phyloP scores from a whole-genome alignment of 2,113 vertebrate species.

The Peucedramus taeniatus region DNA sequence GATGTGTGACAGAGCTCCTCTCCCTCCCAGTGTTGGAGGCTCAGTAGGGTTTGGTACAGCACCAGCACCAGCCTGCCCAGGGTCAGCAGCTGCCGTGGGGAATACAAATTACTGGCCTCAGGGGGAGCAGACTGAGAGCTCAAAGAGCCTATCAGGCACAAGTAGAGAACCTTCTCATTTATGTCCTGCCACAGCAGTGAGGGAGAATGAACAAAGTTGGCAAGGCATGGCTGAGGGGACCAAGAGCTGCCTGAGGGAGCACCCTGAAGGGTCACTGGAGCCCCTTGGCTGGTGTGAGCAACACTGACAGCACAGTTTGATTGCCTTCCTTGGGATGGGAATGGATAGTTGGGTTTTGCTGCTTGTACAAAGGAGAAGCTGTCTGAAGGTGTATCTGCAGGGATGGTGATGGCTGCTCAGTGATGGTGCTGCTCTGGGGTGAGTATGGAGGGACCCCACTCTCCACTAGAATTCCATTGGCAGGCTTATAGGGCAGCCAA shows the following conservation, averaged over 20 bases:
- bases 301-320: background rate
- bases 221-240: background rate
- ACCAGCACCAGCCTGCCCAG: background rate
- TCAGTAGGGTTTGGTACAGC: background rate
- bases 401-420: background rate
- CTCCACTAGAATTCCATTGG: accelerated
- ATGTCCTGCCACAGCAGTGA: background rate
- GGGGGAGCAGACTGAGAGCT: background rate
- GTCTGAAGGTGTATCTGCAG: background rate
- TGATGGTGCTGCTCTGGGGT: background rate
- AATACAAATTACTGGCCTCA: no score
- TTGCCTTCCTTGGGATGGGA: background rate
- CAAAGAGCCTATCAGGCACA: background rate
- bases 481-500: background rate
- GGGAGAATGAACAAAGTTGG: background rate
- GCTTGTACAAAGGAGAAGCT: background rate
- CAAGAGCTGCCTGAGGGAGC: background rate
- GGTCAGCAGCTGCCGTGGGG: accelerated
- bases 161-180: background rate
- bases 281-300: background rate
- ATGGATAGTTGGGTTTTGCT: background rate
- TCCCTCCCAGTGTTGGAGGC: background rate
- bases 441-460: background rate
- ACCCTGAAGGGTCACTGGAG: background rate
- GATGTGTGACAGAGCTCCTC: background rate